These are phyloP conservation scores for Acanthopleura granulata DNA, from an alignment of 2,888 invertebrate genomes.

Conservation along the genomic window DNA sequence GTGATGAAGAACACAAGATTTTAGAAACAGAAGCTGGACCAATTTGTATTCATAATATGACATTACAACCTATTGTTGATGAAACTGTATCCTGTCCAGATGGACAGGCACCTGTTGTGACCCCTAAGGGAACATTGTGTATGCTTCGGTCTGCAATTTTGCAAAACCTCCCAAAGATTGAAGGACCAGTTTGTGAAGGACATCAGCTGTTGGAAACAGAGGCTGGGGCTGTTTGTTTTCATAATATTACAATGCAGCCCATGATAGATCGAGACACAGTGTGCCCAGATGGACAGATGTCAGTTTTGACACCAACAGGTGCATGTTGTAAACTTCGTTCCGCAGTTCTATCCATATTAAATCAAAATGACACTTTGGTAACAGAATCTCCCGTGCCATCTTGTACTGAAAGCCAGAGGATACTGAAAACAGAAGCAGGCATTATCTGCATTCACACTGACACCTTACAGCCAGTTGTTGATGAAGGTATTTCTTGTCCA, in stretches of 20 bases:
- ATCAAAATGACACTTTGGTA: no score
- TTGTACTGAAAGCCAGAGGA: background rate
- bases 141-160: background rate
- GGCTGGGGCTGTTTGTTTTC: constrained; percentile 4
- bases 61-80: constrained; percentile 5
- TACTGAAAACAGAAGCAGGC: background rate
- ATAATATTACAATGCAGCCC: background rate
- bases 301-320: constrained; percentile 1
- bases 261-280: background rate
- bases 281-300: background rate
- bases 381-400: background rate
- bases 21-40: background rate
- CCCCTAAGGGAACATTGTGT: constrained; percentile 6
- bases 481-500: background rate
- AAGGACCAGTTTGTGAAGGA: background rate
- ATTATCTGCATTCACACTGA: background rate
- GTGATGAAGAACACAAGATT: background rate
- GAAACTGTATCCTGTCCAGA: constrained; percentile 10
- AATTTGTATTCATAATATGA: constrained; percentile 1
- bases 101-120: background rate
- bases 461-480: background rate
- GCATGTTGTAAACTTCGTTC: background rate
- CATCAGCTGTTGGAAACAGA: background rate
- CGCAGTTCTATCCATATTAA: background rate
- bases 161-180: background rate